phyloP scores from a whole-genome alignment of 2,113 vertebrate genomes.

The Zonotrichia leucophrys region DNA sequence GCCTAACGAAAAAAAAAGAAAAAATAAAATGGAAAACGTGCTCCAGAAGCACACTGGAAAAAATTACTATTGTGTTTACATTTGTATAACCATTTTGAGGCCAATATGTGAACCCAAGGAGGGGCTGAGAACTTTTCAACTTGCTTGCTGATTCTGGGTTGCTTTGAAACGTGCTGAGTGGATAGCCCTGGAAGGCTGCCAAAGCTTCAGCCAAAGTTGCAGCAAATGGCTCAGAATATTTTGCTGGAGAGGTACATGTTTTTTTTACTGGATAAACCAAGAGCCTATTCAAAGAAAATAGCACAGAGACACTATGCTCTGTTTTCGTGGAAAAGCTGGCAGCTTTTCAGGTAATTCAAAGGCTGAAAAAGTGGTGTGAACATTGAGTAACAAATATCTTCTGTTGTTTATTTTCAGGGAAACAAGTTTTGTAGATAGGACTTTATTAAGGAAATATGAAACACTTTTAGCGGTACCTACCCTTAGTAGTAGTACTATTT shows the following conservation, averaged over 20 bases:
- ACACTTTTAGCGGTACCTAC: not conserved
- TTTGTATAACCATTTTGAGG: not conserved
- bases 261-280: constrained; percentile 1
- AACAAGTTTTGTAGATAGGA: not conserved
- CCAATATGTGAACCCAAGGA: not conserved
- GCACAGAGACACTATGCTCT: not conserved
- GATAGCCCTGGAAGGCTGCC: not conserved
- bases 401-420: constrained; percentile 31
- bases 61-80: constrained; percentile 5
- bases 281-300: not conserved
- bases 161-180: not conserved
- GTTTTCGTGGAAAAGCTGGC: constrained; percentile 20
- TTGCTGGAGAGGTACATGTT: not conserved
- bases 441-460: not conserved
- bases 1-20: not conserved
- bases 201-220: not conserved
- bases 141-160: not conserved
- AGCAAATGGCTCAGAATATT: not conserved
- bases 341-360: constrained; percentile 1
- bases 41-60: not conserved
- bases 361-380: not conserved
- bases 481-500: not conserved
- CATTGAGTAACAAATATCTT: not conserved
- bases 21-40: not conserved
- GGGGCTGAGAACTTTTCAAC: not conserved